These are phyloP conservation scores for Tenthredo notha DNA, from an alignment of 2,888 invertebrate genomes.

Conservation along the genomic window DNA sequence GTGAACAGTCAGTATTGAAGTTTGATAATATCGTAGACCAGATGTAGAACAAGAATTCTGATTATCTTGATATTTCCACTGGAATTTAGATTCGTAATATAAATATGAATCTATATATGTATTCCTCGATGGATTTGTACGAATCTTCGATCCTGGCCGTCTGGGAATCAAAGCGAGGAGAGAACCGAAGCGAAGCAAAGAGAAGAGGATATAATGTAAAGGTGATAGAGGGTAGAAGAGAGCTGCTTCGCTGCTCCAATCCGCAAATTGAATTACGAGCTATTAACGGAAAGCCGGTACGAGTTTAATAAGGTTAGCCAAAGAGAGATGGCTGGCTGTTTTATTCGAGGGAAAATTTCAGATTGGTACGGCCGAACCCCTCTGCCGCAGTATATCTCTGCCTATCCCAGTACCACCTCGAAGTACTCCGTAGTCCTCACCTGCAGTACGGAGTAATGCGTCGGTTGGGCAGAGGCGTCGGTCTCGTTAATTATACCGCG, in stretches of 20 bases:
- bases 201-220: not conserved
- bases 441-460: slow-evolving; percentile 63
- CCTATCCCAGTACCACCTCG: not conserved
- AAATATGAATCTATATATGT: not conserved
- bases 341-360: slow-evolving; percentile 46
- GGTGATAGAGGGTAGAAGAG: not conserved
- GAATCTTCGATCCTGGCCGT: not conserved
- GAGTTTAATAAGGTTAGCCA: slow-evolving; percentile 56
- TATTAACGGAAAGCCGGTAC: slow-evolving; percentile 45
- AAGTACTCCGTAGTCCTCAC: slow-evolving; percentile 26
- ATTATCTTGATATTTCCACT: not conserved
- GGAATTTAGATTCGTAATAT: not conserved
- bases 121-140: not conserved
- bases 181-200: not conserved
- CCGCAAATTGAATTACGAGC: slow-evolving; percentile 53
- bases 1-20: not conserved
- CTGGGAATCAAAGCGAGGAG: slow-evolving; percentile 14
- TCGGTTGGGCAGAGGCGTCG: slow-evolving; percentile 61
- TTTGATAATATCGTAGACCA: not conserved
- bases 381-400: slow-evolving; percentile 35
- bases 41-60: not conserved
- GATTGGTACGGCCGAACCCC: slow-evolving; percentile 39
- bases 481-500: slow-evolving; percentile 67
- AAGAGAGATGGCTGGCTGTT: slow-evolving; percentile 53
- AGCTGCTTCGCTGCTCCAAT: not conserved